Evolutionary conservation across 1,140 invertebrate species (phyloP), one percentile per base, ranked within the genome.

Genomic region (Ceratitis capitata): DNA sequence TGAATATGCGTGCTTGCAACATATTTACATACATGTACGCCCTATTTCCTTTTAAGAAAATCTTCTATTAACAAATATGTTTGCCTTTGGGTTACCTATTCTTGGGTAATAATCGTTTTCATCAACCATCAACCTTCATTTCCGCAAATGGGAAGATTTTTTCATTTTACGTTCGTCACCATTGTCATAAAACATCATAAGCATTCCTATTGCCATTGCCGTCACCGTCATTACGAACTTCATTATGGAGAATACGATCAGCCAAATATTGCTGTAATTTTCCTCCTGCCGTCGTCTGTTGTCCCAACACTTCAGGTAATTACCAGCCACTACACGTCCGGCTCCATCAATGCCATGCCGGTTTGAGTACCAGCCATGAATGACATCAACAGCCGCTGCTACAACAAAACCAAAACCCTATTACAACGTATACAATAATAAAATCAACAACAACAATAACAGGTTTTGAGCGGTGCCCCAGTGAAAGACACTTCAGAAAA

Each of bases 401-500:
- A 26, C 35, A 78, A 45, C 19, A 45, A 78, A n/a, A n/a, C n/a
- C n/a, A n/a, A n/a, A n/a, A n/a, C n/a, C n/a, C n/a, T n/a, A n/a
- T n/a, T n/a, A n/a, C n/a, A 78, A 78, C 19, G 35, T 35, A 58
- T 7, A 10, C 26, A 6, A 58, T 26, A 58, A 64, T 64, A 39
- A 39, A 2, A 64, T 6, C 29, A 39, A 23, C 4, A 14, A 45
- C 69, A 45, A 78, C 19, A 42, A 74, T 12, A 74, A 3, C 35
- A 42, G 9, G 12, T 6, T n/a, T 35, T n/a, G 26, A 53, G 1
- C 26, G 53, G 19, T 16, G 14, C 16, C n/a, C 6, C 2, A 19
- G 45, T 26, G n/a, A 78, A 78, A 78, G n/a, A 78, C 45, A 39
- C 39, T 78, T 78, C 69, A 45, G 42, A 45, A 47, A 84, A 61